A percentile compares a stretch with the other conserved stretches of the same genome.
Evolutionary conservation across 1,140 invertebrate genomes (phyloP).

Genomic region (Anastatus disparis): DNA sequence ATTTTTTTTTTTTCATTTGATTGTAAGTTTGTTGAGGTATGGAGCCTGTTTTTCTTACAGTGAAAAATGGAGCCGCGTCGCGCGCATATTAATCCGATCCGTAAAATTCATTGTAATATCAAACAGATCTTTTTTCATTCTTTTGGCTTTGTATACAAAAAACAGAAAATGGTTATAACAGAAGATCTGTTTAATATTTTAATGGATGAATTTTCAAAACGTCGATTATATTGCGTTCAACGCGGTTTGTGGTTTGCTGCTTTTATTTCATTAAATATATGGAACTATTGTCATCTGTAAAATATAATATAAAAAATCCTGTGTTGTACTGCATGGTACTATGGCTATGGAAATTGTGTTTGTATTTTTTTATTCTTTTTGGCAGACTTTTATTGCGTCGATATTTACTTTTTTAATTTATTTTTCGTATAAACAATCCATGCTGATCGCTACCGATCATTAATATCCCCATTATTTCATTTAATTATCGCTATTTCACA

Average conservation of each 20-base stretch:
- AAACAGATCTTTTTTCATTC: too few species aligned
- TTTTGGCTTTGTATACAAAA: constrained; percentile 19
- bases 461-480: constrained; percentile 19
- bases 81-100: background rate
- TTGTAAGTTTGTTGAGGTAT: constrained; percentile 65
- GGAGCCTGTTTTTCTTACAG: constrained; percentile 60
- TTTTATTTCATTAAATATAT: constrained; percentile 51
- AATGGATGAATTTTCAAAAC: background rate
- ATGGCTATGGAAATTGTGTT: constrained; percentile 63
- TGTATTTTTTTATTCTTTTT: too few species aligned
- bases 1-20: constrained; percentile 58
- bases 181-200: too few species aligned
- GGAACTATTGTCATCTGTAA: constrained; percentile 69
- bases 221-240: background rate
- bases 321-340: constrained; percentile 69
- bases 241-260: constrained; percentile 21
- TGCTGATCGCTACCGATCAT: constrained; percentile 28
- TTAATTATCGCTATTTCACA: constrained; percentile 36
- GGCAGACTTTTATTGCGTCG: constrained; percentile 21
- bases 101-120: background rate
- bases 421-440: constrained; percentile 10
- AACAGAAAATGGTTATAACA: background rate
- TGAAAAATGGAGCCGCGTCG: constrained; percentile 18
- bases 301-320: constrained; percentile 69
- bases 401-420: background rate